Percentiles rank a stretch among this genome's conserved stretches.
phyloP scores from a whole-genome alignment of 2,113 vertebrate genomes.

The Lepidiolamprologus cunningtoni region DNA sequence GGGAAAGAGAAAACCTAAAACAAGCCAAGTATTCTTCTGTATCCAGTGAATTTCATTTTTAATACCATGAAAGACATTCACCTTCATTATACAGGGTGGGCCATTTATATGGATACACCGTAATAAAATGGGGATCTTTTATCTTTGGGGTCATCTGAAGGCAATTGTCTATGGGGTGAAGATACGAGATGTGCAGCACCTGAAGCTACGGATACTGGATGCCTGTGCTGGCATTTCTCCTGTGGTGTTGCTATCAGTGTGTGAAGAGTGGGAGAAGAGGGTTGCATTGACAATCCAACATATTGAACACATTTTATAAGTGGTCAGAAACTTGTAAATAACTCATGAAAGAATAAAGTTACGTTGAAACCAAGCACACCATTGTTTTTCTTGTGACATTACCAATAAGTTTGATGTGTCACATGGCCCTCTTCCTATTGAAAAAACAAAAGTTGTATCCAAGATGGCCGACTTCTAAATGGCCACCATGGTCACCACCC shows the following conservation, averaged over 20 bases:
- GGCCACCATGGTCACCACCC: background rate
- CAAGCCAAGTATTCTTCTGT: background rate
- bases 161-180: no score
- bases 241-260: no score
- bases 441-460: background rate
- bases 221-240: no score
- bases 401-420: background rate
- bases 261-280: no score
- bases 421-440: background rate
- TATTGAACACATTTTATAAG: no score
- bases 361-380: accelerated
- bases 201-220: no score
- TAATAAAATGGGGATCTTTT: background rate
- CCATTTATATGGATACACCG: background rate
- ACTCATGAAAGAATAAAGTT: no score
- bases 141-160: no score
- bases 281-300: no score
- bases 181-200: no score
- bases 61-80: background rate
- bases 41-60: accelerated
- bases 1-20: background rate
- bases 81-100: background rate
- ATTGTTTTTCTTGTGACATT: no score
- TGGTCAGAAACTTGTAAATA: accelerated
- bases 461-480: background rate